Evolutionary conservation across 2,888 invertebrate genomes (phyloP).

Genomic region (Dyspetes luteomarginatus): DNA sequence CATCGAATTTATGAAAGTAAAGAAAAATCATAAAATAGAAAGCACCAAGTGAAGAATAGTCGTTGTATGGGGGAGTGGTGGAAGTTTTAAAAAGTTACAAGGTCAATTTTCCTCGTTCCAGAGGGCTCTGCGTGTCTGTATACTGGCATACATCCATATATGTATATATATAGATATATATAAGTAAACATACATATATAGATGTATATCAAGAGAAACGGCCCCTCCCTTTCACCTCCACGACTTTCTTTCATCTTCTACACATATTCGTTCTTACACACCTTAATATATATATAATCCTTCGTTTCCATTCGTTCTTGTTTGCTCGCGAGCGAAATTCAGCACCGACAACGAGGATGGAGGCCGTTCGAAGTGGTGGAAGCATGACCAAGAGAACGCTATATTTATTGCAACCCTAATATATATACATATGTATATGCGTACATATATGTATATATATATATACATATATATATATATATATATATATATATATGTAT

Average conservation of each 20-base stretch:
- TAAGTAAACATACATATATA: too few species aligned
- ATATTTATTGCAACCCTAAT: background rate
- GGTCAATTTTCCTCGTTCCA: constrained; percentile 6
- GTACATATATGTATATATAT: background rate
- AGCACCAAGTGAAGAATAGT: background rate
- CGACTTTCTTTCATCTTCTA: background rate
- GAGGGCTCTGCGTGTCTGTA: constrained; percentile 19
- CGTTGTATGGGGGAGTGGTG: background rate
- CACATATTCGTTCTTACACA: background rate
- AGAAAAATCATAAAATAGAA: background rate
- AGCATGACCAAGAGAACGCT: constrained; percentile 30
- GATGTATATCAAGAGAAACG: too few species aligned
- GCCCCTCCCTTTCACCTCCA: background rate
- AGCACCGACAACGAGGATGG: constrained; percentile 44
- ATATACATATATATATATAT: background rate
- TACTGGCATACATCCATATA: too few species aligned
- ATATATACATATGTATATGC: background rate
- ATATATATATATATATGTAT: background rate
- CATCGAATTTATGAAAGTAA: background rate
- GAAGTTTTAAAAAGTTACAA: constrained; percentile 22
- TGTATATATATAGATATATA: background rate
- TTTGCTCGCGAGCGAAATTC: constrained; percentile 58
- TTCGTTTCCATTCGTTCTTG: constrained; percentile 14
- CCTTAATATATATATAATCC: background rate
- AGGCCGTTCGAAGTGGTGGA: constrained; percentile 23